Evolutionary conservation across 2,797 vertebrate genomes (phyloP).

Genomic region (Chloroceryle inda): DNA sequence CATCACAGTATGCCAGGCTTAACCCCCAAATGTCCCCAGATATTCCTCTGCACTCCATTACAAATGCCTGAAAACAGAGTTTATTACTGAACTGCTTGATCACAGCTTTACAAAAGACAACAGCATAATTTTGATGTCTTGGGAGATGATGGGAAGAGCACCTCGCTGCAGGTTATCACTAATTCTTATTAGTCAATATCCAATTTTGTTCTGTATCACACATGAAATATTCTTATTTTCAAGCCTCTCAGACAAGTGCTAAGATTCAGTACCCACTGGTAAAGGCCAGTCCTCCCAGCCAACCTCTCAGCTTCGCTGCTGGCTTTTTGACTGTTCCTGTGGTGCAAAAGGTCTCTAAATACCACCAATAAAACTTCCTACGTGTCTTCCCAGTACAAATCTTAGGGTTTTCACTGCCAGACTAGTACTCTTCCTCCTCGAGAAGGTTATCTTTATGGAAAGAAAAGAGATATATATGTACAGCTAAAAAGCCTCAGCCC

Average conservation of each 20-base stretch:
- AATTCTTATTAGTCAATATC: slow-evolving; percentile 37
- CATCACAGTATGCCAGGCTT: not conserved
- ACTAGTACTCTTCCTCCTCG: not conserved
- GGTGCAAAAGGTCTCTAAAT: not conserved
- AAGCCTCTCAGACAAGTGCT: not conserved
- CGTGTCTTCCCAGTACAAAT: not conserved
- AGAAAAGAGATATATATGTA: not conserved
- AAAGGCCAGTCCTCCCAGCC: not conserved
- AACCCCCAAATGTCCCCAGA: not conserved
- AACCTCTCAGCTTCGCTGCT: not conserved
- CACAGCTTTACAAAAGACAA: slow-evolving; percentile 49
- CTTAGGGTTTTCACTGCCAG: not conserved
- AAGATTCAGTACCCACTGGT: not conserved
- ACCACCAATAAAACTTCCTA: not conserved
- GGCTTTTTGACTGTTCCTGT: not conserved
- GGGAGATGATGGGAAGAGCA: slow-evolving; percentile 37
- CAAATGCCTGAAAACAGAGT: not conserved
- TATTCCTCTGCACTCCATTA: not conserved
- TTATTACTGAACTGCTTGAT: slow-evolving; percentile 38
- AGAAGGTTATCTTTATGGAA: not conserved
- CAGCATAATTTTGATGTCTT: slow-evolving; percentile 37
- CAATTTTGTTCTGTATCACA: slow-evolving; percentile 18
- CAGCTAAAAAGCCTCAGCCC: not conserved
- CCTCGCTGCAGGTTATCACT: not conserved
- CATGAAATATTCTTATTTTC: not conserved